Conservation (phyloP, 2,888 invertebrate species). For the Amphipoea oculea region DNA sequence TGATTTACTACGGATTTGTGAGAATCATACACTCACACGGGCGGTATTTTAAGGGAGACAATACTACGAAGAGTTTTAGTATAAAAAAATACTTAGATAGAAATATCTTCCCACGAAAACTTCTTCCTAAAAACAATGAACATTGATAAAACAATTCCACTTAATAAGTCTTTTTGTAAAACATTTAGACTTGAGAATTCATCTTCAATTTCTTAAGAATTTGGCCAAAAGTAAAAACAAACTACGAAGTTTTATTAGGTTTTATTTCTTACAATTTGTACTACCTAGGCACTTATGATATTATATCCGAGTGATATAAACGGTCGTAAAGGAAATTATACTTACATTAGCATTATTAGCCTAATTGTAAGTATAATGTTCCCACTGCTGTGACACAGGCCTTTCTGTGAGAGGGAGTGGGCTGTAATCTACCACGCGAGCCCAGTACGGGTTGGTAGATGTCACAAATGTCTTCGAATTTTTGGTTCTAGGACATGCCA, state of each 20-base stretch:
- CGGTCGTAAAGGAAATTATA: neutral
- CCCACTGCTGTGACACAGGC: neutral
- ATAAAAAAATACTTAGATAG: no score
- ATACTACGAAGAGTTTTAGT: neutral
- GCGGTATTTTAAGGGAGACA: neutral
- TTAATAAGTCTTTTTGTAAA: slow-evolving; percentile 11
- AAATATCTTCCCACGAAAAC: neutral
- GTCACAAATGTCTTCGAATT: neutral
- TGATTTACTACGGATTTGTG: neutral
- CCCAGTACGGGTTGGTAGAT: neutral
- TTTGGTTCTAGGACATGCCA: neutral
- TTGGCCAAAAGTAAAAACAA: neutral
- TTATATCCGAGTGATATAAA: neutral
- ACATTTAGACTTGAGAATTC: neutral
- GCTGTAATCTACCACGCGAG: neutral
- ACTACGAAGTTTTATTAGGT: neutral
- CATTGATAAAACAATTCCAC: slow-evolving; percentile 11
- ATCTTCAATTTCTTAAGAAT: neutral
- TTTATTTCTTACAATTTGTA: slow-evolving; percentile 9
- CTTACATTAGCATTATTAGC: neutral
- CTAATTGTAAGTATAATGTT: neutral
- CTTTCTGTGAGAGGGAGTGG: neutral
- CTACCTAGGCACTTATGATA: no score
- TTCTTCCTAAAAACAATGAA: neutral
- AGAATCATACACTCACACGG: neutral